Conservation (phyloP, 2,888 invertebrate genomes). For the Dascillus cervinus region DNA sequence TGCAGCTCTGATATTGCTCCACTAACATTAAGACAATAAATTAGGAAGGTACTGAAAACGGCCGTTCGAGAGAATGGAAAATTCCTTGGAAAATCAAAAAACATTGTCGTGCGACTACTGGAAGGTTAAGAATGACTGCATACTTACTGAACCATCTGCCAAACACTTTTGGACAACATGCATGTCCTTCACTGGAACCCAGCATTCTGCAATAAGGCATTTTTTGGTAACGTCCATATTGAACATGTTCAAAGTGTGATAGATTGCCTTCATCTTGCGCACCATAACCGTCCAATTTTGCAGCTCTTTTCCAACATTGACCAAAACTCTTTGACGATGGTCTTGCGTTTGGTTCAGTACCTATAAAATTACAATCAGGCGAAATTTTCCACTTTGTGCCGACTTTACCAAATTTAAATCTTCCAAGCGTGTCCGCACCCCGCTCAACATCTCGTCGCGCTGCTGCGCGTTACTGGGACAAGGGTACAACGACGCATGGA, state of each 20-base stretch:
- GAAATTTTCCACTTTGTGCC: no score
- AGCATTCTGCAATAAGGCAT: constrained; percentile 84
- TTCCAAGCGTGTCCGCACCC: constrained; percentile 79
- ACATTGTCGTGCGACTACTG: no score
- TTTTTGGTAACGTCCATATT: constrained; percentile 87
- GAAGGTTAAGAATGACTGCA: no score
- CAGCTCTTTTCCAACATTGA: constrained; percentile 78
- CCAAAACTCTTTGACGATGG: constrained; percentile 75
- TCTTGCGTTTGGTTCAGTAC: constrained; percentile 83
- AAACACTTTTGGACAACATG: constrained; percentile 67
- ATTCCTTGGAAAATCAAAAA: no score
- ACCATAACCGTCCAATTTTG: constrained; percentile 85
- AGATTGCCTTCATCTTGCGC: constrained; percentile 87
- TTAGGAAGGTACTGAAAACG: no score
- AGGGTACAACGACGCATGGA: constrained; percentile 84
- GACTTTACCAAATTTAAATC: constrained; percentile 70
- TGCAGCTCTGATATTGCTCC: no score
- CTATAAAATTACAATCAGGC: constrained; percentile 35
- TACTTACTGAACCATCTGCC: constrained; percentile 71
- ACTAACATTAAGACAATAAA: no score
- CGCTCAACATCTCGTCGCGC: constrained; percentile 80
- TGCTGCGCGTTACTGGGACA: constrained; percentile 81
- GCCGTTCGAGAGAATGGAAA: no score
- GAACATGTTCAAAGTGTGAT: constrained; percentile 87
- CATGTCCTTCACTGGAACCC: constrained; percentile 70